These are phyloP conservation scores for Ooceraea biroi DNA, from an alignment of 1,140 invertebrate species.

Conservation along the genomic window DNA sequence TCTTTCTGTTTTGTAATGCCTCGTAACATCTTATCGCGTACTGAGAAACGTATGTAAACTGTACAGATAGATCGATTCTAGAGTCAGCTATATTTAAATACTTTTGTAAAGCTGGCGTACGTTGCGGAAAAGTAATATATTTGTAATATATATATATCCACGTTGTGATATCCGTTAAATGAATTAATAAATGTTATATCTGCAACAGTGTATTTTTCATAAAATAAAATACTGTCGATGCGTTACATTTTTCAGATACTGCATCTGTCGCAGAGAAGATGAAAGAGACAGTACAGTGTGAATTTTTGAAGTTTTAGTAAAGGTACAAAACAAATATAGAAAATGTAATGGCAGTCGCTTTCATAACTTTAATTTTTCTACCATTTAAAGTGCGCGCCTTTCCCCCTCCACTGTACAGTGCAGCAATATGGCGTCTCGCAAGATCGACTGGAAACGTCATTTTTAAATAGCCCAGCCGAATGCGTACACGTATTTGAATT, in stretches of 20 bases:
- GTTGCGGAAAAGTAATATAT: slow-evolving; percentile 15
- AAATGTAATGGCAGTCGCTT: too few relatives aligned
- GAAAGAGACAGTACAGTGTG: background rate
- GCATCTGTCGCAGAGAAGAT: background rate
- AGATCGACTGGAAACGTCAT: slow-evolving; percentile 7
- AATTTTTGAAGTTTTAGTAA: slow-evolving; percentile 36
- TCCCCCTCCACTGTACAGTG: background rate
- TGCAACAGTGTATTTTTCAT: background rate
- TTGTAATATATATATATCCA: slow-evolving; percentile 31
- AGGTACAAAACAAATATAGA: too few relatives aligned
- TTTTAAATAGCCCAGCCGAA: slow-evolving; percentile 2
- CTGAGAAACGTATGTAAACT: slow-evolving; percentile 26
- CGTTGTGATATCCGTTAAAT: slow-evolving; percentile 39
- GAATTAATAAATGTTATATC: slow-evolving; percentile 57
- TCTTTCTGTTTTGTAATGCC: slow-evolving; percentile 14
- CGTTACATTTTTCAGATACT: too few relatives aligned
- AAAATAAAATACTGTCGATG: background rate
- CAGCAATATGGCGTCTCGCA: background rate
- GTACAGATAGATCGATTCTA: slow-evolving; percentile 35
- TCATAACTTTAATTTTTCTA: too few relatives aligned
- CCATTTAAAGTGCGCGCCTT: too few relatives aligned
- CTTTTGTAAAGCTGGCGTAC: slow-evolving; percentile 58
- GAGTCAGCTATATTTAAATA: slow-evolving; percentile 45
- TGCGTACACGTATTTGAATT: slow-evolving; percentile 2
- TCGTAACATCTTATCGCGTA: background rate